Base-by-base conservation (phyloP, 2,113 vertebrate species). In the Oncorhynchus keta region DNA sequence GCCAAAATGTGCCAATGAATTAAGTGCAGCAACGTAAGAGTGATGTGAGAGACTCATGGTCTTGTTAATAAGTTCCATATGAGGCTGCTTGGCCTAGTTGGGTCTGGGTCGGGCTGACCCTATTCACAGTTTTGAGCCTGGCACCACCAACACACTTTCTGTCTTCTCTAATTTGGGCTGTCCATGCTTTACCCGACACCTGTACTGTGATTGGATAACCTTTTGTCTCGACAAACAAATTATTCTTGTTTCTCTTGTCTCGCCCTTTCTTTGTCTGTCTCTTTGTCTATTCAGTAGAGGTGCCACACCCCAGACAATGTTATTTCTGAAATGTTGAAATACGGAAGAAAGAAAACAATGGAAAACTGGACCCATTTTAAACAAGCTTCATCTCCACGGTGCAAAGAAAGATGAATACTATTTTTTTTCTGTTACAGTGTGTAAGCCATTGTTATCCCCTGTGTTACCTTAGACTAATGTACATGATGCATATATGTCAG, bases 221-320 rank as follows among this genome's bases (percentile, higher is more conserved):
- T 51, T 66, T 51, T 76, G 74, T 28, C 65, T 64, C 26, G 28
- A 45, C 35, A 39, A 68, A 45, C 28, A 68, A 30, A 67, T 5
- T 9, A 5, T 35, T 20, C 48, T 16, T 68, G 16, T 55, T 24
- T 9, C 74, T 13, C 64, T n/a, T 28, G 30, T 68, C 66, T 22
- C 13, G 28, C 74, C 49, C 45, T n/a, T 62, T 48, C 32, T 65
- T 12, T 65, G 51, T 75, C 79, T 84, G 80, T 77, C 79, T 68
- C 32, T 39, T 3, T 39, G 14, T 18, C 30, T 62, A 5, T 62
- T 62, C n/a, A 62, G 20, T 62, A 62, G 59, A 62, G 7, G 59
- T 62, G n/a, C 59, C 59, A n/a, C 59, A 22, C 59, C 59, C 59
- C 59, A 62, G 59, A 62, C 59, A 62, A 2, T 62, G 59, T 62